A percentile compares a stretch with the other conserved stretches of the same genome.
Evolutionary conservation across 2,797 vertebrate genomes (phyloP).

Genomic region (Babyrousa celebensis): DNA sequence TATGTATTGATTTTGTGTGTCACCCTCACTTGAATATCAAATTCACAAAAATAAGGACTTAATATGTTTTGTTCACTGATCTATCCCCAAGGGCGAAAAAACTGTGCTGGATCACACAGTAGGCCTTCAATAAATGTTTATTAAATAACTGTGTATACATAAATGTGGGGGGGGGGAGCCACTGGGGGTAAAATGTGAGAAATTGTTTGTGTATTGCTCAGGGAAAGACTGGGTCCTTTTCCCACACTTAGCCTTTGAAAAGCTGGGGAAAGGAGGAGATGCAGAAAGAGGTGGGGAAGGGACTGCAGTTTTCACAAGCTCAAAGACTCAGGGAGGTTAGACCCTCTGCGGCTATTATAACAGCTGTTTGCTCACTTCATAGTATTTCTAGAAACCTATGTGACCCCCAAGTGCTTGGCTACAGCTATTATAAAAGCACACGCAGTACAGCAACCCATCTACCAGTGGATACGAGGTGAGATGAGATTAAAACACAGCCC

Average conservation of each 20-base stretch:
- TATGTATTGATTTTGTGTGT: background rate
- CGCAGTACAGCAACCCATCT: background rate
- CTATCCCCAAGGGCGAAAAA: background rate
- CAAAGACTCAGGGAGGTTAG: background rate
- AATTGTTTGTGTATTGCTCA: background rate
- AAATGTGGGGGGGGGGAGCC: no score
- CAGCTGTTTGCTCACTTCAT: background rate
- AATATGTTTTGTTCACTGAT: background rate
- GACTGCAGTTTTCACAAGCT: background rate
- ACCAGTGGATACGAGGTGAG: background rate
- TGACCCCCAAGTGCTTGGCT: background rate
- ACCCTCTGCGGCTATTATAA: background rate
- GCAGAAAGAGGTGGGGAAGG: background rate
- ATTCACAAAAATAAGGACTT: background rate
- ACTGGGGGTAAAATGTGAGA: background rate
- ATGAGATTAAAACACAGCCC: background rate
- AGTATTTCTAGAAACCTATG: background rate
- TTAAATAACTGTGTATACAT: background rate
- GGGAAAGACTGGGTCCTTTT: background rate
- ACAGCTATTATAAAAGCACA: background rate
- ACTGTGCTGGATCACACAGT: background rate
- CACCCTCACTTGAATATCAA: background rate
- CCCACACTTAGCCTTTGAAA: background rate
- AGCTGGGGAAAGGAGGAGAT: background rate
- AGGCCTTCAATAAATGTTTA: background rate